Conservation (phyloP, 2,113 vertebrate species). For the Sterrhoptilus dennistouni region DNA sequence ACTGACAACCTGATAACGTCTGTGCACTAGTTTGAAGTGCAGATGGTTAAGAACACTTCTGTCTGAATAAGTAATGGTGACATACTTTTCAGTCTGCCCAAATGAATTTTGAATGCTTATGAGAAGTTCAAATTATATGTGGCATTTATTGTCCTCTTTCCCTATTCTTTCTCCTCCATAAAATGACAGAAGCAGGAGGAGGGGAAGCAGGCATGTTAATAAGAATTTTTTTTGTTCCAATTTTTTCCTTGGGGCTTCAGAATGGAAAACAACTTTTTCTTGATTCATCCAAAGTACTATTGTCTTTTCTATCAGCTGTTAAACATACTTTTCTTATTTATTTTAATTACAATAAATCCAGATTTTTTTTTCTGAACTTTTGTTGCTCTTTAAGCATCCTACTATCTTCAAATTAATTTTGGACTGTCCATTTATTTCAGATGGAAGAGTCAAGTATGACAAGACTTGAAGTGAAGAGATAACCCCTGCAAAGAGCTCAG, state of each 20-base stretch:
- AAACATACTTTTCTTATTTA: background rate
- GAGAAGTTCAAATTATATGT: background rate
- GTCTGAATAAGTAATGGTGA: background rate
- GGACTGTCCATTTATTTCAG: background rate
- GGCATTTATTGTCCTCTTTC: background rate
- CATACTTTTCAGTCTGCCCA: background rate
- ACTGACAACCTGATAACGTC: background rate
- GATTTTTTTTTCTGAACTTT: background rate
- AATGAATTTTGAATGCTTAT: background rate
- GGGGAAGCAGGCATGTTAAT: accelerated
- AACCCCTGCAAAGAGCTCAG: background rate
- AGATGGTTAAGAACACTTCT: background rate
- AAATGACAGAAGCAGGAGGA: accelerated
- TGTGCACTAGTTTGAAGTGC: background rate
- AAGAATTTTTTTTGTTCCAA: background rate
- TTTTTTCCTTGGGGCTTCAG: background rate
- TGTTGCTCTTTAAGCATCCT: background rate
- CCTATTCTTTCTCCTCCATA: background rate
- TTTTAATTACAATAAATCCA: background rate
- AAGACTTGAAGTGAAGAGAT: background rate
- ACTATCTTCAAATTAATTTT: background rate
- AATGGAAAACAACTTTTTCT: background rate
- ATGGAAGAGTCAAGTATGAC: background rate
- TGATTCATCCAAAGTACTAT: background rate
- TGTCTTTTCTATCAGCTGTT: background rate